phyloP scores from a whole-genome alignment of 2,888 invertebrate species.

The Tipula confusa region DNA sequence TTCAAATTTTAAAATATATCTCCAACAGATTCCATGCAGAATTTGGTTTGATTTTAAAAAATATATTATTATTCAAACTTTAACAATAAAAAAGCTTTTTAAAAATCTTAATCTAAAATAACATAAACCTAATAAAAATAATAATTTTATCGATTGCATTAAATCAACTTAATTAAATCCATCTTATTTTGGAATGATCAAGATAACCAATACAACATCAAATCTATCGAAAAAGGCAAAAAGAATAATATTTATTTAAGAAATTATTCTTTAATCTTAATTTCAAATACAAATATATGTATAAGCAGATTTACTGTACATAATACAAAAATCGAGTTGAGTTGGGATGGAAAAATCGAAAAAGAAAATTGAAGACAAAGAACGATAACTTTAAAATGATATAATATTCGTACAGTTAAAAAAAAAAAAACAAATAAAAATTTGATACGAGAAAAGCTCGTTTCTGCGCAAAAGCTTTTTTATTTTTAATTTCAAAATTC shows the following conservation, averaged over 20 bases:
- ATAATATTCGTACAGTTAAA: too few species aligned
- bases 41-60: too few species aligned
- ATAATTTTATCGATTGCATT: neutral
- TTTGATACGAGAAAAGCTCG: neutral
- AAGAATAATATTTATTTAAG: neutral
- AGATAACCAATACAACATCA: neutral
- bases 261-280: neutral
- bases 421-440: neutral
- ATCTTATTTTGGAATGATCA: neutral
- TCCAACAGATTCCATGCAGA: too few species aligned
- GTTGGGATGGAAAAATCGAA: neutral
- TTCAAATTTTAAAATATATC: too few species aligned
- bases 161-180: constrained; percentile 5
- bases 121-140: neutral
- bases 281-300: neutral
- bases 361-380: neutral
- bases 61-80: too few species aligned
- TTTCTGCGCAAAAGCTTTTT: constrained; percentile 5
- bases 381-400: neutral
- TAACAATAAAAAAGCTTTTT: neutral
- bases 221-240: neutral
- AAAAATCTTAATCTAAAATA: neutral
- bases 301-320: neutral
- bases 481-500: neutral
- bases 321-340: neutral